Conservation (phyloP, 2,888 invertebrate species). For the Drosophila colorata region DNA sequence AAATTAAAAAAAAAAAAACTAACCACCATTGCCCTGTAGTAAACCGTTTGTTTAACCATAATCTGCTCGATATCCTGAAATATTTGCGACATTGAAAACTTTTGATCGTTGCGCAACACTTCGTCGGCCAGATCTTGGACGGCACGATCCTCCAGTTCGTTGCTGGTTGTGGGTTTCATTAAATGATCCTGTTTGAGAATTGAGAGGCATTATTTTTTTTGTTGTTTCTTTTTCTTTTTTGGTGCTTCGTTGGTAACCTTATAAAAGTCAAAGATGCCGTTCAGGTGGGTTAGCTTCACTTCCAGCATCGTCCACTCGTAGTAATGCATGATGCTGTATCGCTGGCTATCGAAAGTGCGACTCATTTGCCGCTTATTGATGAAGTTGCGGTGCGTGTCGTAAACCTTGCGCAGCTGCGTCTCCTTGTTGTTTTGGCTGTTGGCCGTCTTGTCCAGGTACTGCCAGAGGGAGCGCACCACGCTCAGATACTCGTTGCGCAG, state of each 20-base stretch:
- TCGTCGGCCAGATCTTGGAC: conserved; percentile 89
- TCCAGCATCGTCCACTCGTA: conserved; percentile 89
- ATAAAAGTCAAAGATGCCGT: conserved; percentile 89
- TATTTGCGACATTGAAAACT: conserved; percentile 86
- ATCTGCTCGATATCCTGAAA: conserved; percentile 87
- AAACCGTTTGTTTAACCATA: conserved; percentile 88
- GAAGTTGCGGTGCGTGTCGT: conserved; percentile 81
- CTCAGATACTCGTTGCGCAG: conserved; percentile 87
- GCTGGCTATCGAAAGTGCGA: conserved; percentile 62
- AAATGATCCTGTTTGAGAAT: conserved; percentile 53
- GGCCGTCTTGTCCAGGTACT: conserved; percentile 75
- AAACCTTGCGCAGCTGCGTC: conserved; percentile 81
- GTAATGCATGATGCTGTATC: conserved; percentile 84
- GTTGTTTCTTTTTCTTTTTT: neutral
- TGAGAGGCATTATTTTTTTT: neutral
- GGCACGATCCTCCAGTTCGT: conserved; percentile 86
- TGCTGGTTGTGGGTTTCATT: conserved; percentile 67
- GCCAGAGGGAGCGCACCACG: conserved; percentile 86
- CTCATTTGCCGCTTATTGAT: conserved; percentile 61
- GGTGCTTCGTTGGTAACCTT: conserved; percentile 86
- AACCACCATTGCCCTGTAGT: conserved; percentile 89
- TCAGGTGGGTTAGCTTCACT: conserved; percentile 88
- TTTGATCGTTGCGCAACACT: conserved; percentile 87
- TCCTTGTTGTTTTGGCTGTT: conserved; percentile 70
- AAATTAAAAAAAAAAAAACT: conserved; percentile 56